Percentiles rank a stretch among this genome's conserved stretches.
Conservation (phyloP, 2,113 vertebrate species). For the Oxyura jamaicensis region DNA sequence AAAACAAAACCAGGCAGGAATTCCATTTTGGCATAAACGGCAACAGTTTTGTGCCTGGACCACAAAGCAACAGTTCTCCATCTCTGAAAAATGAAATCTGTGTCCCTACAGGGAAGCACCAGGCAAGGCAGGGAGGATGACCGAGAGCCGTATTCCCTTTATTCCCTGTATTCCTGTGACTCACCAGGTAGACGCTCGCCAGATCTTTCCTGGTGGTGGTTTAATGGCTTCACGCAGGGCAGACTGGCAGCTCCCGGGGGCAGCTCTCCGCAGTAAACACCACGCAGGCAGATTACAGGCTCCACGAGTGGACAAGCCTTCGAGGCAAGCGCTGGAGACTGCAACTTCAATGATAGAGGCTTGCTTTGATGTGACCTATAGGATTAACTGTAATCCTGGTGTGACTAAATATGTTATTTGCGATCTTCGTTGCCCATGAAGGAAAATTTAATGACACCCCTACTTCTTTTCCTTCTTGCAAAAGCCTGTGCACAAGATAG, state of each 20-base stretch:
- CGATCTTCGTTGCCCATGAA: not conserved
- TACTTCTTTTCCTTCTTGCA: not conserved
- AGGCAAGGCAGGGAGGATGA: not conserved
- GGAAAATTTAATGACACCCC: not conserved
- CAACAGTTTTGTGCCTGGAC: not conserved
- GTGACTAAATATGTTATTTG: conserved; percentile 30
- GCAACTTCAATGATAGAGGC: not conserved
- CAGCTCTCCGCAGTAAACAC: not conserved
- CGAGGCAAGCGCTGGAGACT: not conserved
- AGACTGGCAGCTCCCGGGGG: not conserved
- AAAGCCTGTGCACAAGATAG: not conserved
- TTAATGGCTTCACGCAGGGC: not conserved
- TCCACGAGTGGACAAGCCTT: not conserved
- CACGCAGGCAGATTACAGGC: not conserved
- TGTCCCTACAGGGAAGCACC: not conserved
- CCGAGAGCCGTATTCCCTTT: not conserved
- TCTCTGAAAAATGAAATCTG: not conserved
- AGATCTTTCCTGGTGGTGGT: not conserved
- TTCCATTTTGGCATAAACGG: conserved; percentile 21
- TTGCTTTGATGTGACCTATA: not conserved
- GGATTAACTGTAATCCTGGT: conserved; percentile 26
- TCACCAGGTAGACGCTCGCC: not conserved
- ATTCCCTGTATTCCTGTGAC: not conserved
- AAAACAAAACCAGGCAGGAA: conserved; percentile 62
- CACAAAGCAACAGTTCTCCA: not conserved